Percentiles rank a stretch among this genome's conserved stretches.
Conservation (phyloP, 2,888 invertebrate genomes). For the Caenorhabditis becei region DNA sequence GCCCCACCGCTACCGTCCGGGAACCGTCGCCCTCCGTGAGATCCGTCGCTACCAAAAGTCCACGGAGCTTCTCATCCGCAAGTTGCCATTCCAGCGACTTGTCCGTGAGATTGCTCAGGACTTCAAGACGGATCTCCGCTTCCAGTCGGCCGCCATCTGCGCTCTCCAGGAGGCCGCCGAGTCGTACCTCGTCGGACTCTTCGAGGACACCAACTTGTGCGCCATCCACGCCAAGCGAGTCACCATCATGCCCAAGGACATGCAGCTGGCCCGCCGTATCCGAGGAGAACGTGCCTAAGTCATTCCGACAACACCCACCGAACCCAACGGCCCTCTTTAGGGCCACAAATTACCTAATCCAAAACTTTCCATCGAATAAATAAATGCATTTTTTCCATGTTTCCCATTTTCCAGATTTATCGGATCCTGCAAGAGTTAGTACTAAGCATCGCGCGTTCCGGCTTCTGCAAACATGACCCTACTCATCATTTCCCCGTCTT, state of each 20-base stretch:
- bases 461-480: too few species aligned
- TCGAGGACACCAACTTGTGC: constrained; percentile 96
- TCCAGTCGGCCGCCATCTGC: constrained; percentile 95
- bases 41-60: constrained; percentile 97
- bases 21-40: constrained; percentile 96
- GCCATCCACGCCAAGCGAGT: too few species aligned
- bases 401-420: too few species aligned
- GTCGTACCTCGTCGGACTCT: constrained; percentile 93
- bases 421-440: too few species aligned
- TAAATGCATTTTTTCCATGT: neutral
- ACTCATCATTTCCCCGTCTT: too few species aligned
- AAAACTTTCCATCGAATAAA: neutral
- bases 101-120: constrained; percentile 55
- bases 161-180: constrained; percentile 90
- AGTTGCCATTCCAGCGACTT: constrained; percentile 62
- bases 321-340: constrained; percentile 2
- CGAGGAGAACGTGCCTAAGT: constrained; percentile 85
- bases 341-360: neutral
- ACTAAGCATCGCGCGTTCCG: too few species aligned
- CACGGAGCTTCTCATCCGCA: constrained; percentile 83
- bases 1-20: too few species aligned
- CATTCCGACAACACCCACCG: neutral
- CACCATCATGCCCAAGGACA: constrained; percentile 99
- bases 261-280: constrained; percentile 93
- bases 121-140: constrained; percentile 87